Evolutionary conservation across 2,113 vertebrate genomes (phyloP).

Genomic region (Anolis carolinensis): DNA sequence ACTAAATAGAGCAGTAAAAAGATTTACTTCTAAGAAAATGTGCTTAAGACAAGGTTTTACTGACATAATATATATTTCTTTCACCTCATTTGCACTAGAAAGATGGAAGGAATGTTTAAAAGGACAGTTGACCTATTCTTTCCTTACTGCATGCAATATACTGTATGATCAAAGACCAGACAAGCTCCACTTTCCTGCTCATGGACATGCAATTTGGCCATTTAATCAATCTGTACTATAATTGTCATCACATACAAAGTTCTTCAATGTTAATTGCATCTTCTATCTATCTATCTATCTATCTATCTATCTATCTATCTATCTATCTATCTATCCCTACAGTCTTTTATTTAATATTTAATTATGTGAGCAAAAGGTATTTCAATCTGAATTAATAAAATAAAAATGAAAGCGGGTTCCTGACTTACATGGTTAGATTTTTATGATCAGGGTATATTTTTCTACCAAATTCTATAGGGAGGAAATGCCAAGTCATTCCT

Average conservation of each 20-base stretch:
- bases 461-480: neutral
- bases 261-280: neutral
- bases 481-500: slow-evolving; percentile 3
- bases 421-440: neutral
- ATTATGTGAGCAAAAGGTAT: neutral
- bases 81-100: neutral
- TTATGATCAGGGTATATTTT: neutral
- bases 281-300: neutral
- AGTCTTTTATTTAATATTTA: neutral
- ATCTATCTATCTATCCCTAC: neutral
- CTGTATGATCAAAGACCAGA: no score
- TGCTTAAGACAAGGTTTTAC: neutral
- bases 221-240: neutral
- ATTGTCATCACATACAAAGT: neutral
- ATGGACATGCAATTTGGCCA: neutral
- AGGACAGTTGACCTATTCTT: neutral
- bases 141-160: neutral
- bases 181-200: neutral
- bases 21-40: neutral
- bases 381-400: neutral
- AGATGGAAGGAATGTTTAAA: neutral
- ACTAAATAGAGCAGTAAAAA: neutral
- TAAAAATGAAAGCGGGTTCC: neutral
- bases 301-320: neutral
- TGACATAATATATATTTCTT: neutral